These are phyloP conservation scores for Zalophus californianus DNA, from an alignment of 2,797 vertebrate species.

Conservation along the genomic window DNA sequence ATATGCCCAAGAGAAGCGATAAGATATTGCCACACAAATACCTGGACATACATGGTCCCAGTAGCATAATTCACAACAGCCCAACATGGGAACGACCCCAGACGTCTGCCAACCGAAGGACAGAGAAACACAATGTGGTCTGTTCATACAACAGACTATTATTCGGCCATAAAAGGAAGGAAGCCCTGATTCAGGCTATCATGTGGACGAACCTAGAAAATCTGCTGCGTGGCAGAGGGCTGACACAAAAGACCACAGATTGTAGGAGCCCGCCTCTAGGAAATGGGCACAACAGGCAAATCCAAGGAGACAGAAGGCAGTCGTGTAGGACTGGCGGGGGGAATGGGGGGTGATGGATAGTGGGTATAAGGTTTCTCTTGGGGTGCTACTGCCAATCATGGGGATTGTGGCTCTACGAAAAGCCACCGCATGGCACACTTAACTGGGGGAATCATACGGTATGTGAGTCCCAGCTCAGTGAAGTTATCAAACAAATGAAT, in stretches of 20 bases:
- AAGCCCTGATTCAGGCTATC: rapidly evolving
- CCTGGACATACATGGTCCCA: neutral
- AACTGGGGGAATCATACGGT: rapidly evolving
- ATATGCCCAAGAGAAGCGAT: too few species aligned
- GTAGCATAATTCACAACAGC: neutral
- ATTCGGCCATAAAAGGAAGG: neutral
- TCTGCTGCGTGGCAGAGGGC: too few species aligned
- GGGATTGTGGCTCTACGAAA: neutral
- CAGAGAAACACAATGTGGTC: rapidly evolving
- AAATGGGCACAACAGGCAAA: neutral
- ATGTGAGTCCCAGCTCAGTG: neutral
- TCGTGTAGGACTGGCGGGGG: neutral
- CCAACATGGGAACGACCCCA: neutral
- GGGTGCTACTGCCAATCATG: neutral
- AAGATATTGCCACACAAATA: neutral
- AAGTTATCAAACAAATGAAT: neutral
- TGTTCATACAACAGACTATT: rapidly evolving
- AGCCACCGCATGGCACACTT: neutral
- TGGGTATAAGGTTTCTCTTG: neutral
- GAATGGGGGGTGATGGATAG: neutral
- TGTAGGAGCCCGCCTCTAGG: rapidly evolving
- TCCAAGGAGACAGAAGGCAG: neutral
- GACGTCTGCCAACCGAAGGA: rapidly evolving
- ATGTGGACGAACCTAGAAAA: neutral
- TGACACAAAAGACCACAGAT: too few species aligned